Base-by-base conservation (phyloP, 1,140 invertebrate genomes). In the Drosophila triauraria region DNA sequence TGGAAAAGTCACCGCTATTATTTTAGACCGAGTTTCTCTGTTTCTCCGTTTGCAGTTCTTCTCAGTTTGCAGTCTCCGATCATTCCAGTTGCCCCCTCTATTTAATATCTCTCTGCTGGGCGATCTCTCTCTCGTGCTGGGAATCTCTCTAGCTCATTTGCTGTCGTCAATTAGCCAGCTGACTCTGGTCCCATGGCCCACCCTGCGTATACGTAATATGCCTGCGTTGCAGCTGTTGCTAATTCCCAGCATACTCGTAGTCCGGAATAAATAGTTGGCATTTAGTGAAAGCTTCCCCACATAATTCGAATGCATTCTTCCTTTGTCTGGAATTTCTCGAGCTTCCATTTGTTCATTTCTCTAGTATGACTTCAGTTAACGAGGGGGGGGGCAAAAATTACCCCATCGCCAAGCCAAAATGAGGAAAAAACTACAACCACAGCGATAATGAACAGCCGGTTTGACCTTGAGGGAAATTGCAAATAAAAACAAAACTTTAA, bases 171-270 rank as follows among this genome's bases (percentile, higher is more conserved):
- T 88, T 87, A 67, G 80, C 71, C 64, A 77, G 75, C 62, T 72
- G 54, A 78, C 57, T 78, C 32, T 15, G 42, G 48, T 38, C 51
- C 62, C 68, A 72, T 60, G 76, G 32, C 48, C 10, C 42, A 54
- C 83, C 35, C 46, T 63, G 80, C 80, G 83, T 83, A 86, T 86
- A 87, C 84, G 72, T 80, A 87, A 83, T 87, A 46, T 23, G n/a
- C 17, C 40, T 40, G 32, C 47, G 15, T 38, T 71, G 53, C 69
- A 72, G 69, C 67, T 72, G 67, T 59, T 9, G 38, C 68, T 38
- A 38, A 23, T 72, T 51, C 38, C 46, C 44, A 60, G 4, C 10
- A 20, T 50, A 30, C 23, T 38, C 17, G 3, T 6, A 30, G 27
- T 38, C 3, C 13, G 13, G 32, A 38, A 38, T 27, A 15, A 44